Evolutionary conservation across 1,140 invertebrate species (phyloP).

Genomic region (Bactericera cockerelli): DNA sequence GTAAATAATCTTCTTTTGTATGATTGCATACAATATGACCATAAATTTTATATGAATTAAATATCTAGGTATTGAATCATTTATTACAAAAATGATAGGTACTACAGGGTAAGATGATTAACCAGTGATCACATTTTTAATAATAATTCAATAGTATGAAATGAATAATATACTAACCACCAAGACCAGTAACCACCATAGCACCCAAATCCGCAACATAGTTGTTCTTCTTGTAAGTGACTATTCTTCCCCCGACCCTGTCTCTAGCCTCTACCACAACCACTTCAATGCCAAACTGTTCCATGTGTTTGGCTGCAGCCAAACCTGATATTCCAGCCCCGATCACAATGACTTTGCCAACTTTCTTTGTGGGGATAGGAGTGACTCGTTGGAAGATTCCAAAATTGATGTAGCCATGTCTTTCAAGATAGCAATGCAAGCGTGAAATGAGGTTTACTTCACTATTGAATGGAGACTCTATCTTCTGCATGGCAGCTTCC

Average conservation of each 20-base stretch:
- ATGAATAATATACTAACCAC: too few species aligned
- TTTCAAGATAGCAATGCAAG: slow-evolving; percentile 81
- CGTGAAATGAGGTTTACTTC: slow-evolving; percentile 67
- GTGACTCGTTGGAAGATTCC: slow-evolving; percentile 84
- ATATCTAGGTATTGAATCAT: too few species aligned
- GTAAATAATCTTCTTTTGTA: too few species aligned
- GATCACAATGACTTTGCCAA: slow-evolving; percentile 85
- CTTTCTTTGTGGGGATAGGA: slow-evolving; percentile 55
- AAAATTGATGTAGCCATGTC: slow-evolving; percentile 97
- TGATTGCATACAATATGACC: too few species aligned
- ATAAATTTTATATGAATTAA: too few species aligned
- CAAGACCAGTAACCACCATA: slow-evolving; percentile 69
- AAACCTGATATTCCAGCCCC: slow-evolving; percentile 89
- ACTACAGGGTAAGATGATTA: too few species aligned
- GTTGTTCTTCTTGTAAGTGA: slow-evolving; percentile 86
- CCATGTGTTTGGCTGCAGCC: slow-evolving; percentile 82
- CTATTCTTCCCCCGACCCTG: slow-evolving; percentile 88
- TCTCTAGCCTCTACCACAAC: slow-evolving; percentile 87
- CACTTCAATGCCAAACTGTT: slow-evolving; percentile 93
- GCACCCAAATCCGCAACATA: slow-evolving; percentile 90
- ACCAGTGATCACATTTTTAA: too few species aligned
- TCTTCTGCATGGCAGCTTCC: slow-evolving; percentile 60
- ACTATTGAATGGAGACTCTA: slow-evolving; percentile 85
- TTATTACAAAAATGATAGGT: too few species aligned
- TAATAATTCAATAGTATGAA: too few species aligned